Percentiles rank a stretch among this genome's conserved stretches.
phyloP scores from a whole-genome alignment of 2,888 invertebrate species.

The Drosophila suboccidentalis region DNA sequence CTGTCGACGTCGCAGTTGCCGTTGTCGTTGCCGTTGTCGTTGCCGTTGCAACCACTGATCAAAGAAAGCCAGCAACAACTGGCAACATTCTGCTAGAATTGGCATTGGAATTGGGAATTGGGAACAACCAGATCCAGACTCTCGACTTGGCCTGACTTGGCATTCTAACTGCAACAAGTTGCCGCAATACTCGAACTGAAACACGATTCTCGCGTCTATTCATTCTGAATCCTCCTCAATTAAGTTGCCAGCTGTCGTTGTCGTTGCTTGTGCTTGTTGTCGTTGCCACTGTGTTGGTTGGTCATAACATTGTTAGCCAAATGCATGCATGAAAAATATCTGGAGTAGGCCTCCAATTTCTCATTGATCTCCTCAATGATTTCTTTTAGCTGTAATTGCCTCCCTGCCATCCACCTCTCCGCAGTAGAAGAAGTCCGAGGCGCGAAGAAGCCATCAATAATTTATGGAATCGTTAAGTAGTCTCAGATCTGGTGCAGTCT shows the following conservation, averaged over 20 bases:
- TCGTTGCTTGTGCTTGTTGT: slow-evolving; percentile 23
- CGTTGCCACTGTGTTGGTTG: slow-evolving; percentile 22
- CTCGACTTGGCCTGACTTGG: slow-evolving; percentile 17
- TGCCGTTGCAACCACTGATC: slow-evolving; percentile 6
- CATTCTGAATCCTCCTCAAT: slow-evolving; percentile 69
- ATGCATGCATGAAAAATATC: slow-evolving; percentile 48
- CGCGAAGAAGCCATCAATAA: slow-evolving; percentile 48
- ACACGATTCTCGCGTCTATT: slow-evolving; percentile 58
- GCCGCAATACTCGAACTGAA: slow-evolving; percentile 25
- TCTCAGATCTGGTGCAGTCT: slow-evolving; percentile 44
- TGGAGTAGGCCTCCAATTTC: slow-evolving; percentile 78
- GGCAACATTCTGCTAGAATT: slow-evolving; percentile 60
- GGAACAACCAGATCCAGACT: slow-evolving; percentile 25
- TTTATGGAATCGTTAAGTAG: slow-evolving; percentile 64
- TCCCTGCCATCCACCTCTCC: not conserved
- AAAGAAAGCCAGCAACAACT: slow-evolving; percentile 53
- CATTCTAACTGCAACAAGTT: slow-evolving; percentile 38
- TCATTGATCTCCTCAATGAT: slow-evolving; percentile 75
- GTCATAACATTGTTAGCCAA: slow-evolving; percentile 50
- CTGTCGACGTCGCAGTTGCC: slow-evolving; percentile 15
- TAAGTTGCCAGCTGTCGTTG: slow-evolving; percentile 52
- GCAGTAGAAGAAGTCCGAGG: not conserved
- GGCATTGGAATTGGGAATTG: slow-evolving; percentile 71
- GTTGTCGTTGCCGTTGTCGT: slow-evolving; percentile 12
- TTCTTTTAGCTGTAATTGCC: slow-evolving; percentile 80